Base-by-base conservation (phyloP, 2,888 invertebrate genomes). In the Stenodera caucasica region DNA sequence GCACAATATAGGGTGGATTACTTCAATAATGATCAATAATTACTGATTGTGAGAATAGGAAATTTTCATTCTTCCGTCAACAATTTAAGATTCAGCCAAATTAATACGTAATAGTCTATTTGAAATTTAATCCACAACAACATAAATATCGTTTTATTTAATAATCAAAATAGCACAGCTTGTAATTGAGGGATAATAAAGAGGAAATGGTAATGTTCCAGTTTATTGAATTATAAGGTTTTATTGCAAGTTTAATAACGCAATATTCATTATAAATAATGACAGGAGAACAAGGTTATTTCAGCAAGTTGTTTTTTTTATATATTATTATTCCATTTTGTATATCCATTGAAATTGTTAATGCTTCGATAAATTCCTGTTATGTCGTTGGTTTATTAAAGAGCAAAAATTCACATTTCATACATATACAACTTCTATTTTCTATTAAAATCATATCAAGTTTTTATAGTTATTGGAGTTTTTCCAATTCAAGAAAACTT, bases 1-100 rank as follows among this genome's bases (percentile, higher is more conserved):
- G 3, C 52, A 52, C 26, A 18, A 32, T 32, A 32, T 21, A 33
- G 35, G 63, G 59, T 58, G 55, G 61, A 61, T 66, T n/a, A 57
- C 49, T 56, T 57, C 67, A 70, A 70, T 67, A 67, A 57, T 67
- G 67, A 71, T 69, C 69, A 65, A 69, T 70, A 70, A 68, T 70
- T 67, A 67, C 66, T 62, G 69, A 70, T 70, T 68, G 4, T 26
- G 26, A 6, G 26, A 26, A 26, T 26, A 26, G 26, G 3, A 26
- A 26, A 26, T n/a, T n/a, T n/a, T n/a, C n/a, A n/a, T n/a, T n/a
- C n/a, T n/a, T n/a, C n/a, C n/a, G n/a, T n/a, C n/a, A n/a, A n/a
- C n/a, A n/a, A n/a, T n/a, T n/a, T n/a, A n/a, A n/a, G n/a, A n/a
- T n/a, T n/a, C n/a, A n/a, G n/a, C n/a, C 15, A 49, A 35, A 55